These are phyloP conservation scores for Prunella himalayana DNA, from an alignment of 2,113 vertebrate genomes.

Conservation along the genomic window DNA sequence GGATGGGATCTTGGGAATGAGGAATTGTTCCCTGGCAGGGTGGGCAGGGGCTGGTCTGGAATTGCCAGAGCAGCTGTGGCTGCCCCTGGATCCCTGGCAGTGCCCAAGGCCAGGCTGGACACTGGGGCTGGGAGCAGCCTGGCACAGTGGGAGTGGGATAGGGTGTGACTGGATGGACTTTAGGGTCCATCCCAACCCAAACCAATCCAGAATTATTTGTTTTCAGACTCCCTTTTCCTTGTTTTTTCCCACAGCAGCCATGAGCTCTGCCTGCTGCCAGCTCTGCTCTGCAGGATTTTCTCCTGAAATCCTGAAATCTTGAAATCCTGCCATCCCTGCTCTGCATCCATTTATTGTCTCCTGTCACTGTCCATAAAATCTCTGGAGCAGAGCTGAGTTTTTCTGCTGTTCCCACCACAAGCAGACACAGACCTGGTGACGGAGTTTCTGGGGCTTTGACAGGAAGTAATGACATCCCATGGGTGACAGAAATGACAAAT, in stretches of 20 bases:
- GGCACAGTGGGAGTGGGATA: neutral
- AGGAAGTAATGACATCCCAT: neutral
- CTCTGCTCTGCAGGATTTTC: neutral
- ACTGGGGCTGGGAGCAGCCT: neutral
- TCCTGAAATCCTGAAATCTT: neutral
- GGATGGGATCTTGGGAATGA: fast-evolving
- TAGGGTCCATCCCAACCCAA: neutral
- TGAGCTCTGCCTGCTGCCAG: neutral
- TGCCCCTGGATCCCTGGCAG: neutral
- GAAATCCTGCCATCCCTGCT: neutral
- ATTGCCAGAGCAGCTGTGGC: neutral
- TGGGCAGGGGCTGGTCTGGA: neutral
- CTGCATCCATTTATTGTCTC: neutral
- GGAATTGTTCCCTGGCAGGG: neutral
- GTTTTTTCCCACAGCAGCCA: neutral
- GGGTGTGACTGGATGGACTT: neutral
- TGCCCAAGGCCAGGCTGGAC: neutral
- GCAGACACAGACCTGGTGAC: neutral
- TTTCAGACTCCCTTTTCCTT: neutral
- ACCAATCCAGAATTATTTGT: neutral
- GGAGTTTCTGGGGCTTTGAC: neutral
- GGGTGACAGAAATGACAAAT: neutral
- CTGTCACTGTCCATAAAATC: neutral
- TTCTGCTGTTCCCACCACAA: neutral
- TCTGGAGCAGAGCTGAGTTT: neutral